Evolutionary conservation across 2,888 invertebrate genomes (phyloP).

Genomic region (Philereme vetulata): DNA sequence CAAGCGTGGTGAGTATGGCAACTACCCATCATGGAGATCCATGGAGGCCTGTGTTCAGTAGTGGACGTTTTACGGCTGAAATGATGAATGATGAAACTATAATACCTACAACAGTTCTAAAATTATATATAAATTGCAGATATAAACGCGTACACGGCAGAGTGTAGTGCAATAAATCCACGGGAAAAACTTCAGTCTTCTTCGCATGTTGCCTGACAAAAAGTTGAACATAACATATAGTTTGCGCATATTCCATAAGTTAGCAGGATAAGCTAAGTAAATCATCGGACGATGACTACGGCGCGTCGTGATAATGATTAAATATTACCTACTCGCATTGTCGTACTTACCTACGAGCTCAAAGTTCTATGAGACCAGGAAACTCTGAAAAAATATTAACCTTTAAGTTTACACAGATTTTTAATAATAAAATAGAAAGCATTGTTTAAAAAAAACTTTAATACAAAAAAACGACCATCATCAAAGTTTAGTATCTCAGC

Average conservation of each 20-base stretch:
- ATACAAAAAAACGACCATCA: too few relatives aligned
- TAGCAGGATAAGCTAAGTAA: conserved; percentile 76
- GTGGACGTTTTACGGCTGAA: too few relatives aligned
- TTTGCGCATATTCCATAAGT: conserved; percentile 53
- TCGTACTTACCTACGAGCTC: background rate
- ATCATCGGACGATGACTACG: conserved; percentile 76
- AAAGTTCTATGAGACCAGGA: background rate
- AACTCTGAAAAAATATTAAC: too few relatives aligned
- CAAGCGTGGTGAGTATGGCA: too few relatives aligned
- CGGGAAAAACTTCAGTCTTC: conserved; percentile 8
- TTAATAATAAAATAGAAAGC: too few relatives aligned
- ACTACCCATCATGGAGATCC: too few relatives aligned
- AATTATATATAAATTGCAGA: too few relatives aligned
- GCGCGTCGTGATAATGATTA: conserved; percentile 74
- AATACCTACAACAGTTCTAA: background rate
- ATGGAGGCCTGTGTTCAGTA: too few relatives aligned
- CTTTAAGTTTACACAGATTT: too few relatives aligned
- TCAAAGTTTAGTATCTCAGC: too few relatives aligned
- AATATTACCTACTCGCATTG: conserved; percentile 63
- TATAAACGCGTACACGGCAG: conserved; percentile 4
- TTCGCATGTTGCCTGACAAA: conserved; percentile 18
- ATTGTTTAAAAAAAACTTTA: too few relatives aligned
- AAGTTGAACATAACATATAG: conserved; percentile 5
- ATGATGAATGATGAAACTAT: too few relatives aligned
- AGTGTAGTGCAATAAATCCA: conserved; percentile 6